Evolutionary conservation across 2,888 invertebrate genomes (phyloP).

Genomic region (Argynnis bischoffii): DNA sequence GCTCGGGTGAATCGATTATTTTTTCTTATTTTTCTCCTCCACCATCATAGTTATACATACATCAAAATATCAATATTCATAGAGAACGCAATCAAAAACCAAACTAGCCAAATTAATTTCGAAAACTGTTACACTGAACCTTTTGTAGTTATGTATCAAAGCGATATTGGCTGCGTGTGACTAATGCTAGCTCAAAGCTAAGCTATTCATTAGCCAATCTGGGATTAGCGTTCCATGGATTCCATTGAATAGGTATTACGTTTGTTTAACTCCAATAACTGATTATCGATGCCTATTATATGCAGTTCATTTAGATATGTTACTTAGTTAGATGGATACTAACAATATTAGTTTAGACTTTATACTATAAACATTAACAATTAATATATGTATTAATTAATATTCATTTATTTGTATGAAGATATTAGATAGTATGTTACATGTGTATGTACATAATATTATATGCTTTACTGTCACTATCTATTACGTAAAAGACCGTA

Average conservation of each 20-base stretch:
- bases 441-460: too few relatives aligned
- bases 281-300: constrained; percentile 11
- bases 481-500: too few relatives aligned
- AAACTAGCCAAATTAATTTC: constrained; percentile 26
- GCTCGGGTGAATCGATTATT: too few relatives aligned
- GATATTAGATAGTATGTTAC: too few relatives aligned
- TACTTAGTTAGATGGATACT: background rate
- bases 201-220: constrained; percentile 53
- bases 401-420: too few relatives aligned
- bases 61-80: background rate
- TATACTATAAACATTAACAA: too few relatives aligned
- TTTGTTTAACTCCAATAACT: constrained; percentile 36
- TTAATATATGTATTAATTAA: too few relatives aligned
- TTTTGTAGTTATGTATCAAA: constrained; percentile 42
- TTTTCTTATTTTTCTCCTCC: too few relatives aligned
- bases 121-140: constrained; percentile 30
- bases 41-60: too few relatives aligned
- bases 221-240: constrained; percentile 44
- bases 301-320: constrained; percentile 3
- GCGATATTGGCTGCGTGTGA: constrained; percentile 42
- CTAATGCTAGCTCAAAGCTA: constrained; percentile 42
- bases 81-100: constrained; percentile 26
- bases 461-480: too few relatives aligned
- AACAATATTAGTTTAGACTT: too few relatives aligned
- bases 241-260: constrained; percentile 38